Base-by-base conservation (phyloP, 2,113 vertebrate species). In the Etia nguti region DNA sequence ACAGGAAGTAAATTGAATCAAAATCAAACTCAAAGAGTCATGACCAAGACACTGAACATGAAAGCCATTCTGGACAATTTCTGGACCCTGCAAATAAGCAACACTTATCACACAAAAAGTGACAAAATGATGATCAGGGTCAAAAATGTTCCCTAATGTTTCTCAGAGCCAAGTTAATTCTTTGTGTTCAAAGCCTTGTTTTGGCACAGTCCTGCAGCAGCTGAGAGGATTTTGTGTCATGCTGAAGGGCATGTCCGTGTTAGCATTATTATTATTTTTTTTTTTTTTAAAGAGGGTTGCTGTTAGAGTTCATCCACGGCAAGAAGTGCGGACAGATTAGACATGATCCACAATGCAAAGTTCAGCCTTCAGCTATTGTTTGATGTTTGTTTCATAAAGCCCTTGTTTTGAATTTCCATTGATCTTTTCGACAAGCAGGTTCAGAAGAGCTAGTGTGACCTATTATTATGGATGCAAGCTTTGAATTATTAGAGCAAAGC, bases 391-490 rank as follows among this genome's bases (percentile, higher is more conserved):
- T 90, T 86, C 81, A 88, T 54, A 79, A 85, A 87, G 86, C 86
- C 70, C 79, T 88, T 85, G 65, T 91, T 93, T 89, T 88, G 84
- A 91, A 83, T 91, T 91, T 87, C 84, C 86, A 92, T 93, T 94
- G 86, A 95, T 93, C 85, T 92, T 92, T 79, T 56, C 12, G 55
- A 86, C 88, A 85, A 87, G 68, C 84, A 83, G 90, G 86, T 92
- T 93, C 88, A 93, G 82, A 93, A 62, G 90, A 92, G 86, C 81
- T 87, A 38, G 29, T 38, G 82, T 85, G 88, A 88, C 83, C 89
- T 70, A 92, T 94, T 92, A 94, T 94, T 94, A 94, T 94, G 90
- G 62, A 93, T 93, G 90, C 80, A 86, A 77, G 92, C 91, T 94
- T 92, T 93, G 91, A 94, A 92, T 91, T 86, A 93, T 91, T 84